Evolutionary conservation across 53 echinoderm and acorn worm species (phyloP).

Genomic region (Henricia sp.): DNA sequence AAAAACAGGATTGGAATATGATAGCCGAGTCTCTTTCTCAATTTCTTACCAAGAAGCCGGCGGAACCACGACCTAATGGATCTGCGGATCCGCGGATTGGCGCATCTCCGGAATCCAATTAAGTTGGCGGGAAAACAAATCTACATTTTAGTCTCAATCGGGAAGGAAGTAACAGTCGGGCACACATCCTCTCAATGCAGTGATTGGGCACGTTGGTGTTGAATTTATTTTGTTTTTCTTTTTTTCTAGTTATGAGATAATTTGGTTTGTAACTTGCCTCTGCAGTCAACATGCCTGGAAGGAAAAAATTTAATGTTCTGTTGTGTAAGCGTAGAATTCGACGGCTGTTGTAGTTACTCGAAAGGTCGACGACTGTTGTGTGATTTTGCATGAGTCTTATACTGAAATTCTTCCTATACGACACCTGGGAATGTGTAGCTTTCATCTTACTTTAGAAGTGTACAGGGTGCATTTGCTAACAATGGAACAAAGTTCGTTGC

Average conservation of each 20-base stretch:
- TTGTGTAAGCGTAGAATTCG: background rate
- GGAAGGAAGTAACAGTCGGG: background rate
- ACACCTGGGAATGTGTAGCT: no score
- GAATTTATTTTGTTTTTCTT: background rate
- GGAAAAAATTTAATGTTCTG: conserved; percentile 4
- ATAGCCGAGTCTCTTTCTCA: conserved; percentile 18
- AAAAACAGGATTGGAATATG: conserved; percentile 41
- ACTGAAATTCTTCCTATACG: no score
- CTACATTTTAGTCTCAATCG: conserved; percentile 38
- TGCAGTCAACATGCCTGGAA: background rate
- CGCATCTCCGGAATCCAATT: conserved; percentile 21
- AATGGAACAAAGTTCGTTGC: no score
- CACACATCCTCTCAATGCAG: background rate
- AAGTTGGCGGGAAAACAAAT: conserved; percentile 12
- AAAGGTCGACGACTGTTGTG: conserved; percentile 12
- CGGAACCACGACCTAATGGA: conserved; percentile 37
- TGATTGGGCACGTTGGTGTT: conserved; percentile 12
- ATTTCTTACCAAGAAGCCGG: conserved; percentile 14
- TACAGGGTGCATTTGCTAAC: no score
- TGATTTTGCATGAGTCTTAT: conserved; percentile 9
- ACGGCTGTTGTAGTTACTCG: no score
- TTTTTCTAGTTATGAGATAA: background rate
- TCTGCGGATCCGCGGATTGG: background rate
- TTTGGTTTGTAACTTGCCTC: conserved; percentile 14
- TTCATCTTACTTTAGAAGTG: no score